Conservation (phyloP, 2,888 invertebrate genomes). For the Hyposoter didymator region DNA sequence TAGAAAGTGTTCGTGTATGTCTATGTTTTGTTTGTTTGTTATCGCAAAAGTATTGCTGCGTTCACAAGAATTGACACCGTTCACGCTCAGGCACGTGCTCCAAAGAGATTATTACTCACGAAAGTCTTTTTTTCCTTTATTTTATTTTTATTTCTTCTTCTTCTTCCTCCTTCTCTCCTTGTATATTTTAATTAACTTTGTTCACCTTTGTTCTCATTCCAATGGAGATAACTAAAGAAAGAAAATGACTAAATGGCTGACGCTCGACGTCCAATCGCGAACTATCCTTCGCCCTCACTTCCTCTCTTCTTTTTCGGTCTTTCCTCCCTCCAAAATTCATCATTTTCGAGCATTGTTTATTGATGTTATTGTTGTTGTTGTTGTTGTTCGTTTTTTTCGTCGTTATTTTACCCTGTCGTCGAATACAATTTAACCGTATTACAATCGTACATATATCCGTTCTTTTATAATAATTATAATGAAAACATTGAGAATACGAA, state of each 20-base stretch:
- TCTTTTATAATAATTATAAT: constrained; percentile 70
- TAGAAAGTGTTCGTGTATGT: background rate
- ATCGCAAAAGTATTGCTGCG: constrained; percentile 76
- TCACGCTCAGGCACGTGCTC: constrained; percentile 66
- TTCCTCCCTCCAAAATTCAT: constrained; percentile 49
- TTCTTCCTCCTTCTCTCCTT: background rate
- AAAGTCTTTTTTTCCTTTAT: constrained; percentile 40
- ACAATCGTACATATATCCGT: constrained; percentile 76
- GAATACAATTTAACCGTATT: constrained; percentile 81
- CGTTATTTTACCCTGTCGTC: constrained; percentile 82
- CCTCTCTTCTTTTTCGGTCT: constrained; percentile 29
- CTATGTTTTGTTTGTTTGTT: constrained; percentile 41
- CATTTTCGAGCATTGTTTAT: constrained; percentile 38
- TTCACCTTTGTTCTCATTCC: constrained; percentile 18
- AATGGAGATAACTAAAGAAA: constrained; percentile 45
- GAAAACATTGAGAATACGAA: constrained; percentile 57
- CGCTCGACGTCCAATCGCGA: constrained; percentile 75
- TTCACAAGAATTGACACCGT: constrained; percentile 79
- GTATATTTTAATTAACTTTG: background rate
- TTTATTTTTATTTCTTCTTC: constrained; percentile 5
- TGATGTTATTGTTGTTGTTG: constrained; percentile 59
- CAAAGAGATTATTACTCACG: constrained; percentile 61
- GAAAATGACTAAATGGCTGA: constrained; percentile 79
- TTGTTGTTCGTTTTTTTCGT: constrained; percentile 66
- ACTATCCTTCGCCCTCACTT: constrained; percentile 66